Percentiles rank a stretch among this genome's conserved stretches.
These are phyloP conservation scores for Agonopterix heracliana DNA, from an alignment of 2,888 invertebrate species.

Conservation along the genomic window DNA sequence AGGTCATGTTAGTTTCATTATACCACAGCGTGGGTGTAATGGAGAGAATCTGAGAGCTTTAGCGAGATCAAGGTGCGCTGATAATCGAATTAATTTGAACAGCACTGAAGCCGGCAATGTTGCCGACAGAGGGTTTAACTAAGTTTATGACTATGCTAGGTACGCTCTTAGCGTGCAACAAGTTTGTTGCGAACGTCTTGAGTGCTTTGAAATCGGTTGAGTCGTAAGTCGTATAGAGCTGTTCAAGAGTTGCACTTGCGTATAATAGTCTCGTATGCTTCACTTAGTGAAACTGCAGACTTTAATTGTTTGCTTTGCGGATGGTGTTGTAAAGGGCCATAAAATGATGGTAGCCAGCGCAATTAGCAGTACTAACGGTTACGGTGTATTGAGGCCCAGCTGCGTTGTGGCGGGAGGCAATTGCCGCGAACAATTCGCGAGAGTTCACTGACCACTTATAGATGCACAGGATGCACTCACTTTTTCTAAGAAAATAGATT, in stretches of 20 bases:
- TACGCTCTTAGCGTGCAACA: constrained; percentile 64
- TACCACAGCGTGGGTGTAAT: constrained; percentile 26
- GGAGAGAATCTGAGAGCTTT: constrained; percentile 58
- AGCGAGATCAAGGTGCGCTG: constrained; percentile 66
- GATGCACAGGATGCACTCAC: too few relatives aligned
- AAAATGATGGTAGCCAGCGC: constrained; percentile 43
- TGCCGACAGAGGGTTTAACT: constrained; percentile 65
- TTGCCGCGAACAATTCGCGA: constrained; percentile 53
- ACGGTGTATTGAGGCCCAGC: constrained; percentile 40
- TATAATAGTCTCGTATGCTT: constrained; percentile 20
- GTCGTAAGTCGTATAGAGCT: constrained; percentile 31
- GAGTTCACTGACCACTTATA: constrained; percentile 48
- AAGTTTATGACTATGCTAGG: constrained; percentile 69
- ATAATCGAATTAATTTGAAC: constrained; percentile 72
- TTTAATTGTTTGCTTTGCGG: constrained; percentile 12
- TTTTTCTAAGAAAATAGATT: too few relatives aligned
- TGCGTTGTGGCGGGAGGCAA: constrained; percentile 50
- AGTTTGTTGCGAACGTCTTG: constrained; percentile 68
- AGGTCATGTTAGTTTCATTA: constrained; percentile 11
- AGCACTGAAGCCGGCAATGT: constrained; percentile 59
- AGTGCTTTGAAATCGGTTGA: constrained; percentile 67
- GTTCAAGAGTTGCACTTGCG: constrained; percentile 21
- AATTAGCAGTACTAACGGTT: constrained; percentile 53
- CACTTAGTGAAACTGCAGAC: constrained; percentile 14
- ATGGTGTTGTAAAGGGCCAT: constrained; percentile 33